Percentiles rank a stretch among this genome's conserved stretches.
phyloP scores from a whole-genome alignment of 2,888 invertebrate genomes.

The Cerastis rubricosa region DNA sequence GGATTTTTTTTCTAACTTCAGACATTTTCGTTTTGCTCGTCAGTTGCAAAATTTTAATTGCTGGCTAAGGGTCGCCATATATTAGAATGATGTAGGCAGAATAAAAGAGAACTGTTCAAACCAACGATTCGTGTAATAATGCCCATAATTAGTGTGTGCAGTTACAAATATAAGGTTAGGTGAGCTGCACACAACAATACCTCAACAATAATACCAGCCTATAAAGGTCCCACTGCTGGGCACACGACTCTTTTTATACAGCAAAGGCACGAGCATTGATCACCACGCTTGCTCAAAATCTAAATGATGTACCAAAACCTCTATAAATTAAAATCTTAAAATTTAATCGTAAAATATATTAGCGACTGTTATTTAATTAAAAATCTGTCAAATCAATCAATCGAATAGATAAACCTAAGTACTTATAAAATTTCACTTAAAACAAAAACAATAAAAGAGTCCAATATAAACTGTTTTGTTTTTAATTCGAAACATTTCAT shows the following conservation, averaged over 20 bases:
- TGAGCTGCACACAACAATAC: too few relatives aligned
- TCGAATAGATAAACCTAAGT: neutral
- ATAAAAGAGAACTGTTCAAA: too few relatives aligned
- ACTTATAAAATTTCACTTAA: neutral
- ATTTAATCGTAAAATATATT: neutral
- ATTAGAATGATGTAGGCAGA: too few relatives aligned
- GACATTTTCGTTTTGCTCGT: too few relatives aligned
- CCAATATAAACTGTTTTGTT: constrained; percentile 7
- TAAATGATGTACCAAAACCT: neutral
- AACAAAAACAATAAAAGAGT: constrained; percentile 6
- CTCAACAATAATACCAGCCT: neutral
- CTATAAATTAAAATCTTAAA: neutral
- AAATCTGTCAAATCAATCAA: constrained; percentile 19
- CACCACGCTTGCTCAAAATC: neutral
- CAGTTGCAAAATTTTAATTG: too few relatives aligned
- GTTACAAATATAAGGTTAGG: too few relatives aligned
- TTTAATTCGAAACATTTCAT: constrained; percentile 28
- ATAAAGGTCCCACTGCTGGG: neutral
- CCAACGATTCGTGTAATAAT: too few relatives aligned
- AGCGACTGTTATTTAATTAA: constrained; percentile 10
- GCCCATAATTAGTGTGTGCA: too few relatives aligned
- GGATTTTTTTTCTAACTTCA: too few relatives aligned
- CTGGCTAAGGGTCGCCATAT: too few relatives aligned
- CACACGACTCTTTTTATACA: neutral
- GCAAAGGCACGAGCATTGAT: neutral